Evolutionary conservation across 2,888 invertebrate species (phyloP).

Genomic region (Acrobasis consociella): DNA sequence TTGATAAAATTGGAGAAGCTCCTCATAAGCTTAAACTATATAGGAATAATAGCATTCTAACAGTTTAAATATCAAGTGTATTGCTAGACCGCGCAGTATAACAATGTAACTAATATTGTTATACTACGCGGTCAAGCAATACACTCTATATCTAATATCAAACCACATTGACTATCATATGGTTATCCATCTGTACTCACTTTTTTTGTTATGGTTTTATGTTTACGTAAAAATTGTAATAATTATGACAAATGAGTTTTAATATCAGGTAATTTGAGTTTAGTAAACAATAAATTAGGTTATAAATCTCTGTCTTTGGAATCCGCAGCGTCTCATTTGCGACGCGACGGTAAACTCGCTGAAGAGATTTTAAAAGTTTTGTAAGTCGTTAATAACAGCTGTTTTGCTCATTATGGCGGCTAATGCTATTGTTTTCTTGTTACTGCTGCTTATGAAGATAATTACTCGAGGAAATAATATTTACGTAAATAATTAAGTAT

Average conservation of each 20-base stretch:
- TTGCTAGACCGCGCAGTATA: too few species aligned
- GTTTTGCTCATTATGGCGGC: slow-evolving; percentile 47
- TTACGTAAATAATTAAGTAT: not conserved
- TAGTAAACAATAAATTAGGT: slow-evolving; percentile 55
- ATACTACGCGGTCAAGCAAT: too few species aligned
- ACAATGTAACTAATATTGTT: too few species aligned
- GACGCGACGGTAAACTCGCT: slow-evolving; percentile 47
- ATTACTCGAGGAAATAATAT: not conserved
- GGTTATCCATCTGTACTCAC: not conserved
- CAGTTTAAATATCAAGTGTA: too few species aligned
- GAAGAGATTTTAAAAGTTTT: slow-evolving; percentile 47
- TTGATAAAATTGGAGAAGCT: too few species aligned
- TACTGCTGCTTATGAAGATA: not conserved
- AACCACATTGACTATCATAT: too few species aligned
- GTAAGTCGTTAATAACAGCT: slow-evolving; percentile 53
- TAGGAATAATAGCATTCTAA: too few species aligned
- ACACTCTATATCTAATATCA: too few species aligned
- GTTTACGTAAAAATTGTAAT: slow-evolving; percentile 36
- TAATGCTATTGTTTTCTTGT: slow-evolving; percentile 29
- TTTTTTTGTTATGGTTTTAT: not conserved
- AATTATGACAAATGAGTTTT: slow-evolving; percentile 53
- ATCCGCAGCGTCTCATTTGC: slow-evolving; percentile 52
- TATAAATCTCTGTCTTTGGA: slow-evolving; percentile 48
- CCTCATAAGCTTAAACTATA: too few species aligned
- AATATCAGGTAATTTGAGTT: slow-evolving; percentile 52